Evolutionary conservation across 2,888 invertebrate genomes (phyloP), one percentile per base, ranked within the genome.

Genomic region (Myopa tessellatipennis): DNA sequence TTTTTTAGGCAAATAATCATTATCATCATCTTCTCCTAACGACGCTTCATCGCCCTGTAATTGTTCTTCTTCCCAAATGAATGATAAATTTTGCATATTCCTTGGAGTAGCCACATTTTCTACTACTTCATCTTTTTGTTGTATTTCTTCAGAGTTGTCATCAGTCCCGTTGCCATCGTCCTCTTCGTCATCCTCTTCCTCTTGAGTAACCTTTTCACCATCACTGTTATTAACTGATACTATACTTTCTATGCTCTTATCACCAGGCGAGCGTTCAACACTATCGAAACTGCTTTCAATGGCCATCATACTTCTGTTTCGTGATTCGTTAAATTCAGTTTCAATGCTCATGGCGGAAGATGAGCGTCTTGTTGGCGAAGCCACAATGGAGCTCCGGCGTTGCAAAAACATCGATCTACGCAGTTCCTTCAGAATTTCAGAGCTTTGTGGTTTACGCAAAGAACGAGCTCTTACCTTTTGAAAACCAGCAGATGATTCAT

Each of bases 121-220:
- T 50, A 73, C 73, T 14, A 14, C 36, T 52, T 3, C 40, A 12
- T 68, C 67, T 40, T 16, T 1, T 8, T 12, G 12, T 61, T 26
- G 36, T 36, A 38, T 38, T 5, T 65, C 65, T 38, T 38, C 38
- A 8, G 36, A 38, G 12, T 38, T 65, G 38, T 65, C 65, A 8
- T 65, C n/a, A 8, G 14, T 16, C 16, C 4, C 16, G 26, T 12
- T 26, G 40, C 45, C n/a, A 45, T 61, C 34, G 14, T 34, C 55
- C 36, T 70, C 58, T 5, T 74, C 61, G 50, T 63, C 38, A 34
- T 79, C 68, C 12, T 68, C 52, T 63, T 74, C 73, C 75, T 77
- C 36, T 40, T 73, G 38, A 34, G 52, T 67, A 1, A 60, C 70
- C 16, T 34, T n/a, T n/a, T 75, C 45, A 16, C 8, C 5, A 52